phyloP scores from a whole-genome alignment of 2,797 vertebrate species.

The Melopsittacus undulatus region DNA sequence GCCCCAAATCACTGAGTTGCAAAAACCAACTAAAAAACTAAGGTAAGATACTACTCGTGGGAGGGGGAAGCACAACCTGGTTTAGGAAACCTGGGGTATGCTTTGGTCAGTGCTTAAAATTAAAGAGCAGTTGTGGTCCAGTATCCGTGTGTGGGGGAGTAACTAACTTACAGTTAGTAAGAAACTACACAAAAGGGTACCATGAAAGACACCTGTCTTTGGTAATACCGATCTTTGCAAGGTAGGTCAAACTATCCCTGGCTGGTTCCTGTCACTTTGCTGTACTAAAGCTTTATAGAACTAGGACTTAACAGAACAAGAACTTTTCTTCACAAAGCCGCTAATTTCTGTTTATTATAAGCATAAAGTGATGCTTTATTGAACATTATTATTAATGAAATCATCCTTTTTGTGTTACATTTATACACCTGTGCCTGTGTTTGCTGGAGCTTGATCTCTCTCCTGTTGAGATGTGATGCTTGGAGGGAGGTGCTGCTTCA shows the following conservation, averaged over 20 bases:
- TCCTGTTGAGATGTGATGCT: neutral
- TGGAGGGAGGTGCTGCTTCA: neutral
- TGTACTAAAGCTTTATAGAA: neutral
- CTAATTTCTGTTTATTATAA: neutral
- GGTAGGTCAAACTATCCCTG: neutral
- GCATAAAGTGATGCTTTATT: neutral
- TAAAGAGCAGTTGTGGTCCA: neutral
- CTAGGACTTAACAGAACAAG: neutral
- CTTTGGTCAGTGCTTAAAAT: neutral
- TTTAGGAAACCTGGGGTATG: neutral
- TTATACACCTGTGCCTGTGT: neutral
- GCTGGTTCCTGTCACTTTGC: neutral
- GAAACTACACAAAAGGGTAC: neutral
- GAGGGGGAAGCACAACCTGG: neutral
- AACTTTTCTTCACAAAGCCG: neutral
- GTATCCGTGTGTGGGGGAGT: neutral
- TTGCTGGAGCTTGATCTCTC: neutral
- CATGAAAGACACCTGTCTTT: accelerated
- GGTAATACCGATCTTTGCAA: neutral
- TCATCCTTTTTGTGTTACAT: neutral
- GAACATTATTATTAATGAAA: neutral
- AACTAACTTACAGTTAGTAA: neutral
- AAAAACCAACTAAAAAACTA: neutral
- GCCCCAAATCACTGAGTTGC: neutral
- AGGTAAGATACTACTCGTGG: accelerated